Base-by-base conservation (phyloP, 2,888 invertebrate genomes). In the Caenorhabditis uteleia region DNA sequence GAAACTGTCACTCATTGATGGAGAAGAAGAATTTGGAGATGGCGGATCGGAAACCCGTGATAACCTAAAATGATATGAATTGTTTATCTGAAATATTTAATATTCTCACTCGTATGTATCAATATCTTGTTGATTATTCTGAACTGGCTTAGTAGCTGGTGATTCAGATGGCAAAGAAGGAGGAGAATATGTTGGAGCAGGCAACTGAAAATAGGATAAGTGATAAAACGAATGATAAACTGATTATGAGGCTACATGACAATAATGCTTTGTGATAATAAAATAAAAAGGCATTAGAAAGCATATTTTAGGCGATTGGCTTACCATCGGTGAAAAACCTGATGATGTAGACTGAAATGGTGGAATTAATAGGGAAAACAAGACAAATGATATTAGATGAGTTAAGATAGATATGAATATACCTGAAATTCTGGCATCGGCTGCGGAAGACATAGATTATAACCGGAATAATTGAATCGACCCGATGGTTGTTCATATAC, bases 1-100 rank as follows among this genome's bases (percentile, higher is more conserved):
- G 39, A 75, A 77, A 34, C 74, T 76, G 51, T 78, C 78, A 49
- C 69, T 75, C 20, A 76, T 54, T 0, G 75, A 75, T 16, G 76
- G 74, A 7, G 78, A 64, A 0, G 62, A 58, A 23, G 33, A 34
- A 26, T 64, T 51, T 14, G 56, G 57, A 10, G 62, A 62, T 25
- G 55, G 36, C 26, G 64, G 39, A 53, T 50, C 68, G 36, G 59
- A 55, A 42, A 62, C 34, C 40, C 76, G 27, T 68, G 76, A 33
- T 47, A 57, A 31, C 66, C 73, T 40, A 71, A 61, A 21, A 64
- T 61, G n/a, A 54, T 49, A 10, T 61, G 68, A 20, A 64, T 34
- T 14, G 12, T 21, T 7, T 39, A 27, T 21, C 3, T 1, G 18
- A 43, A 8, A 25, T 26, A 12, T 7, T 29, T 3, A 0, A 40